Percentiles rank a stretch among this genome's conserved stretches.
These are phyloP conservation scores for Acanthoscelides obtectus DNA, from an alignment of 2,888 invertebrate genomes.

Conservation along the genomic window DNA sequence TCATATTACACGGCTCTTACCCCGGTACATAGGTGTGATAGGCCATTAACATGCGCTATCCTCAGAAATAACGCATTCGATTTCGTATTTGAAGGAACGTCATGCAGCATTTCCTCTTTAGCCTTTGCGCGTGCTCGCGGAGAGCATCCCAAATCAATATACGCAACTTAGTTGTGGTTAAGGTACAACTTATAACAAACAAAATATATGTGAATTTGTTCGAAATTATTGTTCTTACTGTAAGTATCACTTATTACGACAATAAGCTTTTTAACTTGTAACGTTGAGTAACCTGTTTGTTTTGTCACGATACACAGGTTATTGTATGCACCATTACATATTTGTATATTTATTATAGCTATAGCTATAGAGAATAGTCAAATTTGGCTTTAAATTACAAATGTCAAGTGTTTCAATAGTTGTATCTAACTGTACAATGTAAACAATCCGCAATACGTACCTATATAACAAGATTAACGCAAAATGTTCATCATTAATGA, in stretches of 20 bases:
- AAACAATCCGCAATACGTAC: too few species aligned
- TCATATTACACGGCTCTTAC: too few species aligned
- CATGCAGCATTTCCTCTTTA: neutral
- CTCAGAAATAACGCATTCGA: too few species aligned
- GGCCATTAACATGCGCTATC: too few species aligned
- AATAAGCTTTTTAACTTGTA: neutral
- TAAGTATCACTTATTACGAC: neutral
- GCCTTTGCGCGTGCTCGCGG: neutral
- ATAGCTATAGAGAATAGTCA: too few species aligned
- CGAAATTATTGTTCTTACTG: neutral
- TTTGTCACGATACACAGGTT: neutral
- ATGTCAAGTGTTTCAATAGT: too few species aligned
- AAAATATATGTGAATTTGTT: neutral
- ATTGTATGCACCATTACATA: neutral
- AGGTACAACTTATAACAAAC: neutral
- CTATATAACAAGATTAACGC: too few species aligned
- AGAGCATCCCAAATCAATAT: neutral
- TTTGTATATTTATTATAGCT: neutral
- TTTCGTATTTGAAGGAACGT: too few species aligned
- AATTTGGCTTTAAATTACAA: too few species aligned
- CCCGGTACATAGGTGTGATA: too few species aligned
- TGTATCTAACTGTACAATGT: too few species aligned
- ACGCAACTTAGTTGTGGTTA: neutral
- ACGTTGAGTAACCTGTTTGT: neutral
- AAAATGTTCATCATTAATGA: too few species aligned